A percentile compares a stretch with the other conserved stretches of the same genome.
These are phyloP conservation scores for Lutraria lutraria DNA, from an alignment of 2,888 invertebrate genomes.

Conservation along the genomic window DNA sequence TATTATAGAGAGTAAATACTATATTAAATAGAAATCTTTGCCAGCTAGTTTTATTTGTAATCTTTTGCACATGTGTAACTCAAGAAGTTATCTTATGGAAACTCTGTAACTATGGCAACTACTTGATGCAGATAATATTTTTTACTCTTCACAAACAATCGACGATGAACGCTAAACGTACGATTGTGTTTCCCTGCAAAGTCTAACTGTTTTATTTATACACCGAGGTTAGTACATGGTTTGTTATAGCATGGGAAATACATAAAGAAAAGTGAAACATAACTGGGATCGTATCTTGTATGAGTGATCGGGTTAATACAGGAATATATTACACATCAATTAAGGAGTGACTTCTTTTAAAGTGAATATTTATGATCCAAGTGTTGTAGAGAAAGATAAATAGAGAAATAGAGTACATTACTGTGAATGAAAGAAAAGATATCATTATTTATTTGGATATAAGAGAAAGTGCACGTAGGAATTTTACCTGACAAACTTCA, in stretches of 20 bases:
- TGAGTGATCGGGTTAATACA: not conserved
- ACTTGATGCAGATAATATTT: slow-evolving; percentile 26
- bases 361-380: slow-evolving; percentile 10
- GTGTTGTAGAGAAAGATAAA: not conserved
- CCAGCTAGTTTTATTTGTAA: slow-evolving; percentile 36
- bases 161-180: slow-evolving; percentile 12
- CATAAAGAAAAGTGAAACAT: slow-evolving; percentile 1
- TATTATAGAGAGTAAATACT: slow-evolving; percentile 24
- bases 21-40: slow-evolving; percentile 25
- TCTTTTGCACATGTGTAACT: slow-evolving; percentile 50
- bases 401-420: not conserved
- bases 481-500: slow-evolving; percentile 14
- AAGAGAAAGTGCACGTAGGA: not conserved
- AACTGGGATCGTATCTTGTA: not conserved
- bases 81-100: slow-evolving; percentile 31
- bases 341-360: slow-evolving; percentile 2
- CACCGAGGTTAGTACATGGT: not conserved
- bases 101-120: slow-evolving; percentile 35
- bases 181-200: slow-evolving; percentile 8
- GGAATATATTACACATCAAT: not conserved
- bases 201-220: not conserved
- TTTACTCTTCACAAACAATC: slow-evolving; percentile 40
- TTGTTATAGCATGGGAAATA: not conserved
- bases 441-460: not conserved
- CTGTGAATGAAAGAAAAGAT: not conserved